Evolutionary conservation across 2,797 vertebrate genomes (phyloP).

Genomic region (Pseudocheirus occidentalis): DNA sequence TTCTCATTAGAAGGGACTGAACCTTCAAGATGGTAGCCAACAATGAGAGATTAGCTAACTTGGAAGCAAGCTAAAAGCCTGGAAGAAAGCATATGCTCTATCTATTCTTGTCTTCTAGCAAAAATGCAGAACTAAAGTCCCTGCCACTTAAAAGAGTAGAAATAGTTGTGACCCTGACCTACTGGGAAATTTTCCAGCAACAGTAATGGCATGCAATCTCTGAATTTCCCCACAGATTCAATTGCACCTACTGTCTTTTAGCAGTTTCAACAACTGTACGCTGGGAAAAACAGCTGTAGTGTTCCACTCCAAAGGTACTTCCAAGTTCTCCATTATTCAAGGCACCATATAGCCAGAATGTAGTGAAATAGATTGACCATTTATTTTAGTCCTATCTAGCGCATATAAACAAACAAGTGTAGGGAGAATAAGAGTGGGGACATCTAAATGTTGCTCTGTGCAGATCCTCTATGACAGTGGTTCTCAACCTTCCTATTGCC

Average conservation of each 20-base stretch:
- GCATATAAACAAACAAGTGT: background rate
- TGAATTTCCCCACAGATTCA: background rate
- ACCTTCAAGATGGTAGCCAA: background rate
- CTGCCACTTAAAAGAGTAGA: slow-evolving; percentile 16
- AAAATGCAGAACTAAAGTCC: background rate
- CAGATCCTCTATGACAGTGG: background rate
- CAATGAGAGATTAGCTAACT: slow-evolving; percentile 16
- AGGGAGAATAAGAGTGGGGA: rapidly evolving
- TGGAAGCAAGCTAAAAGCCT: background rate
- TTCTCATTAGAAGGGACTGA: slow-evolving; percentile 28
- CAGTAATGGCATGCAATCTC: slow-evolving; percentile 20
- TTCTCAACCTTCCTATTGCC: no score
- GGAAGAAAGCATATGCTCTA: rapidly evolving
- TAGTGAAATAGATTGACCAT: background rate
- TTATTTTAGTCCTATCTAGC: background rate
- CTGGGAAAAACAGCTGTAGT: background rate
- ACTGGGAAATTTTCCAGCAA: slow-evolving; percentile 55
- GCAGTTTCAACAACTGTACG: background rate
- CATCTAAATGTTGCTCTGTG: background rate
- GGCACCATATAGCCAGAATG: background rate
- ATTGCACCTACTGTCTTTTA: background rate
- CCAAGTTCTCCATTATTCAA: background rate
- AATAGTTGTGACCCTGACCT: slow-evolving; percentile 51
- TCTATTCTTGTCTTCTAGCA: background rate
- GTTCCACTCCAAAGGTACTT: background rate